phyloP scores from a whole-genome alignment of 2,797 vertebrate genomes.

The Xyrichtys novacula region DNA sequence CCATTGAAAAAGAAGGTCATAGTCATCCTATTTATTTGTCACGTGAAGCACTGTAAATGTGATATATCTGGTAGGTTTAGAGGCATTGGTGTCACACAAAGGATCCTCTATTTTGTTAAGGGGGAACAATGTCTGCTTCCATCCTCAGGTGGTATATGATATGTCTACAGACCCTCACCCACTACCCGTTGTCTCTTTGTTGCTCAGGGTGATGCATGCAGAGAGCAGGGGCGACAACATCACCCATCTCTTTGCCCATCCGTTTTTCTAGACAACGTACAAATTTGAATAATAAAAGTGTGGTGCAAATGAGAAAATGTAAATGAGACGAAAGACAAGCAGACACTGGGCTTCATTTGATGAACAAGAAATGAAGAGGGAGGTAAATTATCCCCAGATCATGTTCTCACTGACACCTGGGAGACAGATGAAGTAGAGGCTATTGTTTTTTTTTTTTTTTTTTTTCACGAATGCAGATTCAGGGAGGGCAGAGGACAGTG shows the following conservation, averaged over 20 bases:
- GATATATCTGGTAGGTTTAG: conserved; percentile 21
- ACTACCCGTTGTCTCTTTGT: conserved; percentile 51
- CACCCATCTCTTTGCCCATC: conserved; percentile 9
- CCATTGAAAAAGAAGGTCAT: conserved; percentile 39
- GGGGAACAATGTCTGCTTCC: conserved; percentile 24
- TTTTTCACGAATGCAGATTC: conserved; percentile 51
- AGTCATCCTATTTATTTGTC: conserved; percentile 32
- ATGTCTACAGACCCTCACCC: conserved; percentile 17
- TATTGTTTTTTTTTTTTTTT: conserved; percentile 57
- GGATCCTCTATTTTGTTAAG: conserved; percentile 6
- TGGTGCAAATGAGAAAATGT: conserved; percentile 83
- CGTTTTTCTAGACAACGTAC: conserved; percentile 56
- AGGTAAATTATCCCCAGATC: conserved; percentile 64
- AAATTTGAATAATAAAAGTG: conserved; percentile 85
- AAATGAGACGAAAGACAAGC: conserved; percentile 68
- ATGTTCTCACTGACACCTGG: conserved; percentile 75
- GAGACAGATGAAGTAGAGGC: conserved; percentile 64
- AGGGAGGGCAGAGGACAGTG: conserved; percentile 39
- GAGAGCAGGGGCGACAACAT: conserved; percentile 52
- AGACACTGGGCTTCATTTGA: conserved; percentile 67
- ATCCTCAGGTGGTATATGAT: conserved; percentile 61
- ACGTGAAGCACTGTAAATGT: conserved; percentile 34
- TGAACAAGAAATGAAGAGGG: conserved; percentile 65
- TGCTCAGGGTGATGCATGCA: conserved; percentile 63
- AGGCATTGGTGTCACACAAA: conserved; percentile 30